Evolutionary conservation across 2,797 vertebrate species (phyloP).

Genomic region (Eulemur coronatus): DNA sequence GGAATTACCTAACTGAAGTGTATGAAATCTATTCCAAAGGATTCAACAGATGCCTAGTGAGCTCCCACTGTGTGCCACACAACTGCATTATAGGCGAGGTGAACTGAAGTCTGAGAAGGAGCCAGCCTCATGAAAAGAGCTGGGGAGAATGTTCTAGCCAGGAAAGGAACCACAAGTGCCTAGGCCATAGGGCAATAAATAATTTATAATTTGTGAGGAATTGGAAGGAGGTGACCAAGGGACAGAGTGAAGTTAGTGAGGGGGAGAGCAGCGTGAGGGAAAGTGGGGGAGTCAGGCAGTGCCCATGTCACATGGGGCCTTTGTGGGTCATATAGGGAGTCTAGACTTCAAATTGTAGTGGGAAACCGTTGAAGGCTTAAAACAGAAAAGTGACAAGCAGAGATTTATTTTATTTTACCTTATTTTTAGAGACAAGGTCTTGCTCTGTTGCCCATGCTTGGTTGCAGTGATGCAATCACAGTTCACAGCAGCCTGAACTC

Average conservation of each 20-base stretch:
- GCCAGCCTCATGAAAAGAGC: not conserved
- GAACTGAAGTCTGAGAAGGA: not conserved
- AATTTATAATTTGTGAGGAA: slow-evolving; percentile 37
- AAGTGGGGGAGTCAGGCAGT: not conserved
- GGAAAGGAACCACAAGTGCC: not conserved
- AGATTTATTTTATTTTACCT: not conserved
- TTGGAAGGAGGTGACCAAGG: not conserved
- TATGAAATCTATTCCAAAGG: not conserved
- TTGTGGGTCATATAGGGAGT: not conserved
- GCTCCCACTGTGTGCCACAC: not conserved
- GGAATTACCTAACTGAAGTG: not conserved
- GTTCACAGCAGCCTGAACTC: not conserved
- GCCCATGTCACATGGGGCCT: not conserved
- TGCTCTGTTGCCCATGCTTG: not conserved
- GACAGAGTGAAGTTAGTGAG: not conserved
- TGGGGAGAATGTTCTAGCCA: not conserved
- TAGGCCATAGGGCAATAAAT: not conserved
- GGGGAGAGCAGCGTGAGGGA: not conserved
- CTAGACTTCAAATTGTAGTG: not conserved
- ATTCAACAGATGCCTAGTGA: not conserved
- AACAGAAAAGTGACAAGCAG: not conserved
- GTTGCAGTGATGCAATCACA: not conserved
- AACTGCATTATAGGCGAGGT: not conserved
- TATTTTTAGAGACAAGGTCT: not conserved
- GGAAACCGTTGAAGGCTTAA: not conserved